Evolutionary conservation across 2,797 vertebrate species (phyloP).

Genomic region (Brachyrhaphis roseni): DNA sequence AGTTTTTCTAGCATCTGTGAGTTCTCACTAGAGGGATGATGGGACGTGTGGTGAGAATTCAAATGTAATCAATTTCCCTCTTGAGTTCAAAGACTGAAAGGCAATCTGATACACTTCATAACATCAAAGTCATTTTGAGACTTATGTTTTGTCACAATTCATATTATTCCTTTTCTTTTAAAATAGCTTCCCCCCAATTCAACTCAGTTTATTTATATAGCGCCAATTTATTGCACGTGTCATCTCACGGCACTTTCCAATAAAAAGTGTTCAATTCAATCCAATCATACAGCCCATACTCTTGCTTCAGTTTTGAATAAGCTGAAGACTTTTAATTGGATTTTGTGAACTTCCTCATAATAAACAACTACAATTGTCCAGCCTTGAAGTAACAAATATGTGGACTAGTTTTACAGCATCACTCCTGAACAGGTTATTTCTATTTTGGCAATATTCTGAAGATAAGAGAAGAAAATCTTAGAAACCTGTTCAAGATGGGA

Average conservation of each 20-base stretch:
- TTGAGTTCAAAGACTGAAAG: background rate
- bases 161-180: background rate
- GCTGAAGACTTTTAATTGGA: background rate
- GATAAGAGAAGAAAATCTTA: background rate
- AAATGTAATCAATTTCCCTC: constrained; percentile 43
- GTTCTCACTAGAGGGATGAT: constrained; percentile 29
- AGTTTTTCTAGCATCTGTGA: constrained; percentile 19
- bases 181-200: background rate
- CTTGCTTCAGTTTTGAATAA: background rate
- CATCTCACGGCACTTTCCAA: background rate
- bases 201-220: background rate
- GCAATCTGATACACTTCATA: constrained; percentile 22
- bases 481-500: background rate
- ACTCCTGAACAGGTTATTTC: background rate
- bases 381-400: background rate
- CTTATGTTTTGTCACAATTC: constrained; percentile 32
- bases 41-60: constrained; percentile 37
- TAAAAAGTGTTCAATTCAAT: background rate
- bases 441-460: background rate
- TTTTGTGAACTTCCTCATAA: background rate
- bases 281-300: background rate
- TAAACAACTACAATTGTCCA: background rate
- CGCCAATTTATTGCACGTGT: background rate
- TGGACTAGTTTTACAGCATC: background rate
- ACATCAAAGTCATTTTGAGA: constrained; percentile 20